Conservation (phyloP, 2,888 invertebrate genomes). For the Megastigmus dorsalis region DNA sequence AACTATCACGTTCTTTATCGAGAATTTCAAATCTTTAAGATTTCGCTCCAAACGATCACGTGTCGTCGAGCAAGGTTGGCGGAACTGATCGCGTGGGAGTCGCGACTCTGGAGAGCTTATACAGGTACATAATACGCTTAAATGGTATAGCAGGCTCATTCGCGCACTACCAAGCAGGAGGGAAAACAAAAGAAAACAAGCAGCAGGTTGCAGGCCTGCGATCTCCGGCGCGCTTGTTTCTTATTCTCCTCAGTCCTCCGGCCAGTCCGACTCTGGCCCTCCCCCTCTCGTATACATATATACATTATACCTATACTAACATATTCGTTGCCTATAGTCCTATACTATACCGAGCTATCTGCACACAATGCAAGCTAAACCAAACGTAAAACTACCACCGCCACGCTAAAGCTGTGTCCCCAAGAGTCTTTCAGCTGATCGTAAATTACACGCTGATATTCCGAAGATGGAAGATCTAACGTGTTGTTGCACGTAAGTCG, state of each 20-base stretch:
- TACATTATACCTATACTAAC: background rate
- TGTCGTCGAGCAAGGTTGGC: background rate
- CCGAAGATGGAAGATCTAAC: too few relatives aligned
- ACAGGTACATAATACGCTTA: too few relatives aligned
- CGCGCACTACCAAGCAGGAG: background rate
- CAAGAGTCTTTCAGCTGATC: too few relatives aligned
- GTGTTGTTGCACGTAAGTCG: too few relatives aligned
- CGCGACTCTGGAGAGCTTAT: too few relatives aligned
- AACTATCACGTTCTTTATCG: too few relatives aligned
- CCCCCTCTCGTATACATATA: background rate
- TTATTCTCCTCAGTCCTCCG: background rate
- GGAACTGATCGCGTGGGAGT: slow-evolving; percentile 8
- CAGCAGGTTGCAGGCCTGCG: slow-evolving; percentile 24
- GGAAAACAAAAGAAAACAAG: slow-evolving; percentile 25
- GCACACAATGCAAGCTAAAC: background rate
- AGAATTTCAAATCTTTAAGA: too few relatives aligned
- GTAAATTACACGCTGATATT: too few relatives aligned
- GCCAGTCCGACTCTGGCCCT: background rate
- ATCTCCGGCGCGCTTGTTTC: background rate
- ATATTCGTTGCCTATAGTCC: background rate
- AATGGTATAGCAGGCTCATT: too few relatives aligned
- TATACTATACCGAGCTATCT: background rate
- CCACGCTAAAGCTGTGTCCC: too few relatives aligned
- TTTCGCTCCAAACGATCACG: too few relatives aligned
- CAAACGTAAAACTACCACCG: background rate